Evolutionary conservation across 2,888 invertebrate genomes (phyloP).

Genomic region (Drosophila sordidula): DNA sequence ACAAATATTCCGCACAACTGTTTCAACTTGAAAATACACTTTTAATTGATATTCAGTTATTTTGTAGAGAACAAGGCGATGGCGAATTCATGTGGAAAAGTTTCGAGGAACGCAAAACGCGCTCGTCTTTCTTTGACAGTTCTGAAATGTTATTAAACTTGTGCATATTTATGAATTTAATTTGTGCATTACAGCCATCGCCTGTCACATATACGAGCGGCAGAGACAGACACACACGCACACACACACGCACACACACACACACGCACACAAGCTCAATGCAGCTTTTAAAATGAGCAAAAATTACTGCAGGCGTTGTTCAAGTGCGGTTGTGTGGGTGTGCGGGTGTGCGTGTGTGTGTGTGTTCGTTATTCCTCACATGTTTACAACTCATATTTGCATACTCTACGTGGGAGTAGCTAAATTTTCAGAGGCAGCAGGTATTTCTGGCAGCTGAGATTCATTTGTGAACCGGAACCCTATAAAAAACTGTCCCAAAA

Average conservation of each 20-base stretch:
- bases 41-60: no score
- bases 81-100: slow-evolving; percentile 19
- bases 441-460: no score
- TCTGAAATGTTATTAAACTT: slow-evolving; percentile 61
- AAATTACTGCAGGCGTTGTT: slow-evolving; percentile 67
- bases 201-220: slow-evolving; percentile 29
- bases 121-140: slow-evolving; percentile 43
- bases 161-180: slow-evolving; percentile 73
- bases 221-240: slow-evolving; percentile 6
- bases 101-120: slow-evolving; percentile 12
- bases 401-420: neutral
- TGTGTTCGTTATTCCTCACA: slow-evolving; percentile 9
- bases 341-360: slow-evolving; percentile 2
- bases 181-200: slow-evolving; percentile 59
- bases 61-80: neutral
- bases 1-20: slow-evolving; percentile 1
- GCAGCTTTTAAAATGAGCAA: slow-evolving; percentile 41
- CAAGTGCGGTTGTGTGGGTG: neutral
- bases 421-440: neutral
- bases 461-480: no score
- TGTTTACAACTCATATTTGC: slow-evolving; percentile 4
- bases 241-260: neutral
- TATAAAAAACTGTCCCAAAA: no score
- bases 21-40: neutral
- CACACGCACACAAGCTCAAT: slow-evolving; percentile 6